Base-by-base conservation (phyloP, 2,797 vertebrate species). In the Gallinago nigripennis region DNA sequence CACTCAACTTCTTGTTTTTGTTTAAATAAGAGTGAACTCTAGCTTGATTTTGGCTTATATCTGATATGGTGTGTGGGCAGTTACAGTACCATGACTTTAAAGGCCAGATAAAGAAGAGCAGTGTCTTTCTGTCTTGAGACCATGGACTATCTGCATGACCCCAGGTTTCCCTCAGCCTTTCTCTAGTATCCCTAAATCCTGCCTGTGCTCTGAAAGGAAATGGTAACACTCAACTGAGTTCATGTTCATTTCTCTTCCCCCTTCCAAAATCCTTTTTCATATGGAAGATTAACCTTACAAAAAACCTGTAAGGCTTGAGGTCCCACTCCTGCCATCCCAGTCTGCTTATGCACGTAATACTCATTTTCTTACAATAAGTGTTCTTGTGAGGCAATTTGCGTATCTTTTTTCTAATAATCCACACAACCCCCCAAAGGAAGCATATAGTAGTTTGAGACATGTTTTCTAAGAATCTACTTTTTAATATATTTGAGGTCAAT, bases 201-300 rank as follows among this genome's bases (percentile, higher is more conserved):
- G 4, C 17, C 23, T 45, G 14, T 46, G 30, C 28, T 53, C 31
- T 39, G 21, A 66, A 87, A 73, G 18, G 31, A 72, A 19, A 23
- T 13, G 9, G 18, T 39, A 23, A 33, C 8, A 9, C 14, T 39
- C 4, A 45, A 9, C 6, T 37, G 19, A 60, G 45, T 28, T 57
- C 0, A 0, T 28, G 7, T 43, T 88, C 5, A 7, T 23, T 70
- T 68, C 5, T n/a, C 7, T 81, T 83, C 19, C 9, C 4, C 5
- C 1, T 76, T 79, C 15, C 24, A 48, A 19, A 9, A 72, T 23
- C 11, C 2, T 43, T n/a, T 41, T 80, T 65, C 2, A 6, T 20
- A 9, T 7, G 23, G 33, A 88, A 63, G 15, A 30, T 43, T 18
- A 69, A 10, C 12, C 16, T 79, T 61, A 12, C 25, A 23, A 30